These are phyloP conservation scores for Bujurquina vittata DNA, from an alignment of 2,113 vertebrate genomes.

Conservation along the genomic window DNA sequence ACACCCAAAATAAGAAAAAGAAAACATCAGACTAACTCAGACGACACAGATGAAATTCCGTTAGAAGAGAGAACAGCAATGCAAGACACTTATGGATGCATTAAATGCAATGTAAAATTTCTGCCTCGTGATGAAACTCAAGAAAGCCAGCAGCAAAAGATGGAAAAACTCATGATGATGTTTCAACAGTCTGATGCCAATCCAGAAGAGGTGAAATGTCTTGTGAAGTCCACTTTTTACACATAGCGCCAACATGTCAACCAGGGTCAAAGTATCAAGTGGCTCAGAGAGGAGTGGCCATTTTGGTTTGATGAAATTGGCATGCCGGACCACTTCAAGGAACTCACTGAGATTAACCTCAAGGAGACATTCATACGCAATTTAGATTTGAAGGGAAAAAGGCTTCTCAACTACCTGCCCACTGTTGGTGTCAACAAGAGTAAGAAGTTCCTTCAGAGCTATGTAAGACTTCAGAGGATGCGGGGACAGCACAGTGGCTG, in stretches of 20 bases:
- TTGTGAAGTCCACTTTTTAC: not conserved
- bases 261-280: too few species aligned
- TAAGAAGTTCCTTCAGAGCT: too few species aligned
- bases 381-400: too few species aligned
- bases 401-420: too few species aligned
- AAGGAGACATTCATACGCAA: too few species aligned
- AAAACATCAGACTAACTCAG: not conserved
- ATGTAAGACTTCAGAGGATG: too few species aligned
- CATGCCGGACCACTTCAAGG: too few species aligned
- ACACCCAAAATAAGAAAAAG: slow-evolving; percentile 24
- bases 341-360: too few species aligned
- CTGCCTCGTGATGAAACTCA: slow-evolving; percentile 15
- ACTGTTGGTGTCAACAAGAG: too few species aligned
- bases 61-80: slow-evolving; percentile 18
- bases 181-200: not conserved
- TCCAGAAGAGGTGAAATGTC: not conserved
- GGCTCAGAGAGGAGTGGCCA: too few species aligned
- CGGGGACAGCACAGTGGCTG: too few species aligned
- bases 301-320: too few species aligned
- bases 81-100: slow-evolving; percentile 13
- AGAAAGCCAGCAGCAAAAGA: slow-evolving; percentile 37
- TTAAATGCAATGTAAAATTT: slow-evolving; percentile 20
- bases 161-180: slow-evolving; percentile 26
- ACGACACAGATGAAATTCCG: not conserved
- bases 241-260: not conserved